A percentile compares a stretch with the other conserved stretches of the same genome.
Evolutionary conservation across 1,140 invertebrate genomes (phyloP).

Genomic region (Drosophila arawakana): DNA sequence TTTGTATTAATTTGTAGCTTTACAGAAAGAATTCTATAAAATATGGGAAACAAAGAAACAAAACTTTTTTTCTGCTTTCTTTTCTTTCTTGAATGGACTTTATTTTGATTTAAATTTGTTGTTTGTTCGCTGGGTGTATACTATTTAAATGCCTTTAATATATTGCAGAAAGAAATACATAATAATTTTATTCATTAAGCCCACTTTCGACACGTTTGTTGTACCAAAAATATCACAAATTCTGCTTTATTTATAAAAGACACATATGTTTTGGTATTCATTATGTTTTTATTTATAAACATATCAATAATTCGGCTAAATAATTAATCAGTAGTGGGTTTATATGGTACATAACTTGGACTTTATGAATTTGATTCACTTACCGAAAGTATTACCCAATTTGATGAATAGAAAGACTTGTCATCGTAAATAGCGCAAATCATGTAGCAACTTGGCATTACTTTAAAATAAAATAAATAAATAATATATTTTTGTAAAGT

Average conservation of each 20-base stretch:
- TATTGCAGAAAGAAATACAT: no score
- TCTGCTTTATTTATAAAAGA: not conserved
- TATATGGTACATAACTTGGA: not conserved
- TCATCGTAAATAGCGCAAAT: no score
- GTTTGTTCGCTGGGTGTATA: no score
- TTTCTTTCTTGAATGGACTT: no score
- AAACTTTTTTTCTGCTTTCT: no score
- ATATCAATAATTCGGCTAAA: not conserved
- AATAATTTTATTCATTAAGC: not conserved
- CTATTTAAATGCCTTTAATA: no score
- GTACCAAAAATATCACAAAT: not conserved
- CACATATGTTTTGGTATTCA: not conserved
- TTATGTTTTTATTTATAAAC: not conserved
- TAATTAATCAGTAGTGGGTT: not conserved
- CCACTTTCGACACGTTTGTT: not conserved
- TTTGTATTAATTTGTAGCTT: not conserved
- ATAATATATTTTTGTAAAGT: not conserved
- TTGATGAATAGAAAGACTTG: no score
- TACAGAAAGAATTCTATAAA: no score
- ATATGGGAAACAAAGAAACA: no score
- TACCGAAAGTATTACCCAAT: not conserved
- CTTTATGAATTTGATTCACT: not conserved
- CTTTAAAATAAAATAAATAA: not conserved
- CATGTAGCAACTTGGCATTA: no score
- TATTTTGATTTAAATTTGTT: no score